A percentile compares a stretch with the other conserved stretches of the same genome.
phyloP scores from a whole-genome alignment of 2,797 vertebrate species.

The Phrynocephalus vlangalii region DNA sequence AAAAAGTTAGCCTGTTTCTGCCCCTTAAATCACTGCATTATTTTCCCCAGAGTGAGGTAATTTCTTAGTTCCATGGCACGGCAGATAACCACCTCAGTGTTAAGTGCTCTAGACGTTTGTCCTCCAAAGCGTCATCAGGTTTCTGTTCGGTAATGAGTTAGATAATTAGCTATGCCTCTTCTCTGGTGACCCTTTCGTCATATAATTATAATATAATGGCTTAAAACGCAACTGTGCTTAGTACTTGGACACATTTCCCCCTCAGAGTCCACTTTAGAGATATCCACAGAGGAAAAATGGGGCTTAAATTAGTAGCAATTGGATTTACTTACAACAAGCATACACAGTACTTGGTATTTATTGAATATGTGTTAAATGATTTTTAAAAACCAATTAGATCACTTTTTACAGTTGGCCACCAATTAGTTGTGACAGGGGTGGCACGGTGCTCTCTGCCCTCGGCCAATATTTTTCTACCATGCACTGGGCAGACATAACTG shows the following conservation, averaged over 20 bases:
- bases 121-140: slow-evolving; percentile 4
- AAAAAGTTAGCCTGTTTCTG: background rate
- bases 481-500: no score
- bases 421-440: no score
- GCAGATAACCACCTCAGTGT: slow-evolving; percentile 11
- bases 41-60: background rate
- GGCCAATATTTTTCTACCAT: no score
- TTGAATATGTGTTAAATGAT: no score
- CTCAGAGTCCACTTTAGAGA: background rate
- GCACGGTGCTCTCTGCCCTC: no score
- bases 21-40: background rate
- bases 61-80: background rate
- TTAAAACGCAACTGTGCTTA: background rate
- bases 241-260: background rate
- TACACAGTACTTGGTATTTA: no score
- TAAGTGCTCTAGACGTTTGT: slow-evolving; percentile 39
- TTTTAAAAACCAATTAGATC: no score
- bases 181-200: slow-evolving; percentile 22
- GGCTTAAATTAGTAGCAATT: no score
- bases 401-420: no score
- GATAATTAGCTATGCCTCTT: slow-evolving; percentile 34
- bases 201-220: slow-evolving; percentile 44
- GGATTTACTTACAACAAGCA: no score
- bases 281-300: background rate
- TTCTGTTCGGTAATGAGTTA: slow-evolving; percentile 37